These are phyloP conservation scores for Oxyruncus cristatus DNA, from an alignment of 2,113 vertebrate species.

Conservation along the genomic window DNA sequence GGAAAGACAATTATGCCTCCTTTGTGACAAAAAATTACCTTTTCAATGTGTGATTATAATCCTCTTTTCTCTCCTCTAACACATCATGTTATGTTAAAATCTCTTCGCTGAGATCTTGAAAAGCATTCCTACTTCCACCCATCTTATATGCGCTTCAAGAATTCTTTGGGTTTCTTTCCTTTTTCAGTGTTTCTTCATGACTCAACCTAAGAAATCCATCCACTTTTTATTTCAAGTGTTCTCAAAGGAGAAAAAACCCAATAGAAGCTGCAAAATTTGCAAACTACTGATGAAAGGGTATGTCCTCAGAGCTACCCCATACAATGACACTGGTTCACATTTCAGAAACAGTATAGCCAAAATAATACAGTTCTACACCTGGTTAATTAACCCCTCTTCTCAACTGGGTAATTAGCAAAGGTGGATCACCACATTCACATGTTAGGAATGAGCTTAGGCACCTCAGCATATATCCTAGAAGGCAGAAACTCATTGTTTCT, in stretches of 20 bases:
- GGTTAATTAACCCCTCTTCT: slow-evolving; percentile 12
- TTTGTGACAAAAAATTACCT: background rate
- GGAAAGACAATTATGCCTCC: background rate
- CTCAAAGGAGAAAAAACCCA: background rate
- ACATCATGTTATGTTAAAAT: background rate
- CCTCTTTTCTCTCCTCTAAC: background rate
- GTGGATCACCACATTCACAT: slow-evolving; percentile 10
- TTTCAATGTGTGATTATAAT: background rate
- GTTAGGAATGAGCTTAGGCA: slow-evolving; percentile 30
- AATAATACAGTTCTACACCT: slow-evolving; percentile 1
- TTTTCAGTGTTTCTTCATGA: background rate
- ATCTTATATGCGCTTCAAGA: background rate
- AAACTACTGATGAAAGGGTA: background rate
- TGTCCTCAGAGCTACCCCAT: background rate
- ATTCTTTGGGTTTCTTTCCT: background rate
- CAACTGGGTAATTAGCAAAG: slow-evolving; percentile 18
- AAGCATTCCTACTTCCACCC: background rate
- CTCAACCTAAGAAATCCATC: background rate
- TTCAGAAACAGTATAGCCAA: background rate
- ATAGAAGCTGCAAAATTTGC: background rate
- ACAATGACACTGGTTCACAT: background rate
- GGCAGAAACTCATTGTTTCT: slow-evolving; percentile 6
- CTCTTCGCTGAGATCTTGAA: background rate
- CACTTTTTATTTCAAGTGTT: background rate
- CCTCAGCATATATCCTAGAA: slow-evolving; percentile 12